These are phyloP conservation scores for Stratiolaelaps scimitus DNA, from an alignment of 1,140 invertebrate species.

Conservation along the genomic window DNA sequence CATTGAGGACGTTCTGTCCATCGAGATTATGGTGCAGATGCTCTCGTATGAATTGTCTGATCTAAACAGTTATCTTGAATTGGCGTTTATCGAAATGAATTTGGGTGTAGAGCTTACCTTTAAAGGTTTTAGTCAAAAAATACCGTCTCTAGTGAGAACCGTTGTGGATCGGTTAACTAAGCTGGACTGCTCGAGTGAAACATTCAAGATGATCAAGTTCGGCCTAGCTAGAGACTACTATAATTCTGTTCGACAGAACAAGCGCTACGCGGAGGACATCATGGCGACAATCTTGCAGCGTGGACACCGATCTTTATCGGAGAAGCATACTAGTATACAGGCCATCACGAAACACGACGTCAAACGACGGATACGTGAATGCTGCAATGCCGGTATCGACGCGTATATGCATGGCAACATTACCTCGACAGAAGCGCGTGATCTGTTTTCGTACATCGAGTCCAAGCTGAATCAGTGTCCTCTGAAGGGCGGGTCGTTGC, in stretches of 20 bases:
- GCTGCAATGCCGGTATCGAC: background rate
- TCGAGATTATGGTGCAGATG: background rate
- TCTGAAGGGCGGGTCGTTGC: too few species aligned
- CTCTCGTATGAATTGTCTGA: background rate
- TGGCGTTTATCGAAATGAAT: background rate
- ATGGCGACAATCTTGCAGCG: background rate
- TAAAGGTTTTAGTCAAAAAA: slow-evolving; percentile 2
- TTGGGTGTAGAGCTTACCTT: background rate
- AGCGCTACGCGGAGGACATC: background rate
- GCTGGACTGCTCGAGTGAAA: background rate
- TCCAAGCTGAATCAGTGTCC: background rate
- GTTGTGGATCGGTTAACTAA: background rate
- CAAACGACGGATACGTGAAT: background rate
- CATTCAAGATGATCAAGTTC: background rate
- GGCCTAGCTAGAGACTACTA: background rate
- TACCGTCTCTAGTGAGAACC: background rate
- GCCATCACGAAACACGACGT: background rate
- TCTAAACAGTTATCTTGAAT: background rate
- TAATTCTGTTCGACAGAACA: background rate
- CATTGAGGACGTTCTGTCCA: background rate
- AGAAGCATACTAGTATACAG: background rate
- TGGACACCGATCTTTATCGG: background rate
- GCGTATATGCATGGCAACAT: slow-evolving; percentile 6
- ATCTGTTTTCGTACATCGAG: background rate
- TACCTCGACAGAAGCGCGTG: background rate